A percentile compares a stretch with the other conserved stretches of the same genome.
Evolutionary conservation across 2,888 invertebrate genomes (phyloP).

Genomic region (Megaustenia siamemsis): DNA sequence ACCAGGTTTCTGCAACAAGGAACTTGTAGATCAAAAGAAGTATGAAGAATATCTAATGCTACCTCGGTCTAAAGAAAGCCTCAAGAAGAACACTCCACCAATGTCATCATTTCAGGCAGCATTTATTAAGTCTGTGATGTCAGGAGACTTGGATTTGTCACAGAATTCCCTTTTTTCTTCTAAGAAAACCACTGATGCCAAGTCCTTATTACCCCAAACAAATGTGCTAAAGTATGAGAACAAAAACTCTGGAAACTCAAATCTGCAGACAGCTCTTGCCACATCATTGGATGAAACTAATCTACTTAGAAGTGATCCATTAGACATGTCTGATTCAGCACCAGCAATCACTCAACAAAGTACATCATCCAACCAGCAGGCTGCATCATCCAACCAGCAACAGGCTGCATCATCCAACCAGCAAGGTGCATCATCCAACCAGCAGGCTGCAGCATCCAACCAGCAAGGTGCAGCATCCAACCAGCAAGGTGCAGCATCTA

Average conservation of each 20-base stretch:
- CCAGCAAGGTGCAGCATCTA: no score
- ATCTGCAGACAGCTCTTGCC: not conserved
- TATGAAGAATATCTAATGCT: conserved; percentile 33
- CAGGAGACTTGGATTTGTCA: not conserved
- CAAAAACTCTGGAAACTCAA: no score
- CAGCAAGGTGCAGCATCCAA: no score
- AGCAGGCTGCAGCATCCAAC: no score
- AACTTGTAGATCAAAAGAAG: not conserved
- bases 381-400: no score
- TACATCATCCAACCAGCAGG: no score
- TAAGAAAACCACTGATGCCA: not conserved
- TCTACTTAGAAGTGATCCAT: not conserved
- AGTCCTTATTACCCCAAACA: not conserved
- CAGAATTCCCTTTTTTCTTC: not conserved
- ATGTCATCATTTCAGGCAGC: conserved; percentile 7
- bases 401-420: no score
- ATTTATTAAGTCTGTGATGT: conserved; percentile 12
- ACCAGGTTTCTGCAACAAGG: not conserved
- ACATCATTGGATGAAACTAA: no score
- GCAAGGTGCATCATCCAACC: no score
- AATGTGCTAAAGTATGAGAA: not conserved
- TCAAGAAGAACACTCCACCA: not conserved
- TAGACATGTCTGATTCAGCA: not conserved
- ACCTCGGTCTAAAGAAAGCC: not conserved
- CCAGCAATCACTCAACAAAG: no score